These are phyloP conservation scores for Dicyrtomina minuta DNA, from an alignment of 2,888 invertebrate species.

Conservation along the genomic window DNA sequence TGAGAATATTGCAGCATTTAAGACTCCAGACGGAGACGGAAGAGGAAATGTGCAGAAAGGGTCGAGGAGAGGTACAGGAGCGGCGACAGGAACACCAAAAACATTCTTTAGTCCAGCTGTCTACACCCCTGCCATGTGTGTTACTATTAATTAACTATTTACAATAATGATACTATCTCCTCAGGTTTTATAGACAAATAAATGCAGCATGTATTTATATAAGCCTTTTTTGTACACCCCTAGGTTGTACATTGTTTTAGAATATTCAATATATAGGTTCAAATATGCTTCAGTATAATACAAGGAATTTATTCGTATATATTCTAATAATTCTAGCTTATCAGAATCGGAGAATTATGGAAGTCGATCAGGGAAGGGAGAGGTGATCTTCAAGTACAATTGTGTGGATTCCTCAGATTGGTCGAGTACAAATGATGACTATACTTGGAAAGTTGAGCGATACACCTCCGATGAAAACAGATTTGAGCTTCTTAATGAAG, in stretches of 20 bases:
- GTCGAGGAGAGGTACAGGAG: background rate
- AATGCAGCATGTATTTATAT: no score
- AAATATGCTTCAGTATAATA: no score
- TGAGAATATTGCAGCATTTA: constrained; percentile 19
- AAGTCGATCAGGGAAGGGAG: constrained; percentile 62
- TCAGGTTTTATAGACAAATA: no score
- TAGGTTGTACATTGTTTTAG: no score
- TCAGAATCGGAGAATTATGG: constrained; percentile 56
- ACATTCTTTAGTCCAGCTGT: constrained; percentile 54
- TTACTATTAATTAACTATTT: no score
- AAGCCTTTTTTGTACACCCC: no score
- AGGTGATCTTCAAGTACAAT: constrained; percentile 60
- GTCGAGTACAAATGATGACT: constrained; percentile 9
- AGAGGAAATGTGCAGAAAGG: constrained; percentile 20
- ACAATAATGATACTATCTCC: no score
- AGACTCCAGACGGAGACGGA: constrained; percentile 30
- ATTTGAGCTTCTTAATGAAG: background rate
- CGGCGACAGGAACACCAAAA: constrained; percentile 35
- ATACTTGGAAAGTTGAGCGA: no score
- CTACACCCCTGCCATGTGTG: constrained; percentile 44
- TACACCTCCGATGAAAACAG: no score
- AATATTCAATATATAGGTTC: no score
- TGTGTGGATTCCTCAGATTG: constrained; percentile 44
- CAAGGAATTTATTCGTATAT: no score
- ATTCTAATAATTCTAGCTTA: no score